Conservation (phyloP, 2,113 vertebrate species). For the Myrmophylax atrothorax region DNA sequence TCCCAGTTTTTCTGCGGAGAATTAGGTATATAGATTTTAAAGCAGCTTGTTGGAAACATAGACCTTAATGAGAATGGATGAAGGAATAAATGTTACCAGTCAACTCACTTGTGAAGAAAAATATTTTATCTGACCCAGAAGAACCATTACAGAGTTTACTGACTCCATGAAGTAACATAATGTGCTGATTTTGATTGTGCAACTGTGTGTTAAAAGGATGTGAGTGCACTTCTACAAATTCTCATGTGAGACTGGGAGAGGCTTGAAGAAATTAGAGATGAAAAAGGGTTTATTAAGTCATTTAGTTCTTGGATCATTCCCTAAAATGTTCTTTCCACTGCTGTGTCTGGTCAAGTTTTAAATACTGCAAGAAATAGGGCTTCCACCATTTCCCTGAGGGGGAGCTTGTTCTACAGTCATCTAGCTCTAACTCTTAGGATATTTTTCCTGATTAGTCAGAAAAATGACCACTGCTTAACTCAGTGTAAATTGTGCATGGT, state of each 20-base stretch:
- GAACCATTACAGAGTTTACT: constrained; percentile 42
- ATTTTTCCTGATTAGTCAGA: constrained; percentile 35
- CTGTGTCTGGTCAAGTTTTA: constrained; percentile 44
- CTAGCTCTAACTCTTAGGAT: not conserved
- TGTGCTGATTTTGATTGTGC: constrained; percentile 48
- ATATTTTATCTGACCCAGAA: constrained; percentile 49
- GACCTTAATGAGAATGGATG: constrained; percentile 44
- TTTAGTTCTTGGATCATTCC: constrained; percentile 25
- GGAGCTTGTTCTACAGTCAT: constrained; percentile 9
- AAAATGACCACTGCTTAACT: not conserved
- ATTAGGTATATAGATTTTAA: not conserved
- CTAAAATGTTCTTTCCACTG: constrained; percentile 45
- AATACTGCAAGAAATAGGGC: constrained; percentile 33
- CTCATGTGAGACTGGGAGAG: constrained; percentile 29
- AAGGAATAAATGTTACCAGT: constrained; percentile 29
- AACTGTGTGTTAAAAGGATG: constrained; percentile 32
- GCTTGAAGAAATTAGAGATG: constrained; percentile 48
- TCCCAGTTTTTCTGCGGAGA: not conserved
- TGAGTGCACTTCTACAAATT: not conserved
- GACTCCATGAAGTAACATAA: constrained; percentile 46
- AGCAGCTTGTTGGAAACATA: constrained; percentile 16
- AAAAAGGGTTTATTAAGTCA: constrained; percentile 41
- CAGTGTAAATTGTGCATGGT: not conserved
- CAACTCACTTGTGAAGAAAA: constrained; percentile 44
- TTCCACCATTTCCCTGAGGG: constrained; percentile 37